Conservation (phyloP, 2,113 vertebrate species). For the Chaenogobius annularis region DNA sequence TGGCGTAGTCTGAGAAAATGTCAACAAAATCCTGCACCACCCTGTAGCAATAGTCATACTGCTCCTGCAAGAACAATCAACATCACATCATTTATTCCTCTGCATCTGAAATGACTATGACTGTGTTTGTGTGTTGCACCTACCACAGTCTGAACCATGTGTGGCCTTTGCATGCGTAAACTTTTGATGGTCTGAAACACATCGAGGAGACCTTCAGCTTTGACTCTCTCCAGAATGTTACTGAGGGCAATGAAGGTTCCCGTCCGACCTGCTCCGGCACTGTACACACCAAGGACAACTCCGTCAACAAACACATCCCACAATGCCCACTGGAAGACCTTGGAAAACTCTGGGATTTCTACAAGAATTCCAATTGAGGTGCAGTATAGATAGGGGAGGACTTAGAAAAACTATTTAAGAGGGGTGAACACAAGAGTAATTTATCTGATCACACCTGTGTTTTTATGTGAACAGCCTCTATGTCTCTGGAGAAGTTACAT, state of each 20-base stretch:
- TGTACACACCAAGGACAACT: slow-evolving; percentile 54
- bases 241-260: slow-evolving; percentile 97
- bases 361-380: background rate
- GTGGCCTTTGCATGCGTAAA: slow-evolving; percentile 94
- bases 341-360: background rate
- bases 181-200: slow-evolving; percentile 99
- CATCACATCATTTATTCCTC: slow-evolving; percentile 22
- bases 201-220: slow-evolving; percentile 94
- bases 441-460: background rate
- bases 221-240: slow-evolving; percentile 95
- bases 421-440: background rate
- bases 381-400: background rate
- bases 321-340: slow-evolving; percentile 7
- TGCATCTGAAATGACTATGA: slow-evolving; percentile 11
- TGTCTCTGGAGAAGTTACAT: background rate
- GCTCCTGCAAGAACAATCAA: slow-evolving; percentile 82
- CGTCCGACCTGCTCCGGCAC: slow-evolving; percentile 93
- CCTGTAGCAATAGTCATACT: slow-evolving; percentile 99
- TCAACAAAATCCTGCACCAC: slow-evolving; percentile 99
- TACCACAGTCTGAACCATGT: slow-evolving; percentile 99
- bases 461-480: background rate
- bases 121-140: slow-evolving; percentile 48
- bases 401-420: slow-evolving; percentile 7
- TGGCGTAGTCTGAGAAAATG: slow-evolving; percentile 99
- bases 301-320: slow-evolving; percentile 14